Evolutionary conservation across 2,888 invertebrate species (phyloP).

Genomic region (Cyclophora albipunctata): DNA sequence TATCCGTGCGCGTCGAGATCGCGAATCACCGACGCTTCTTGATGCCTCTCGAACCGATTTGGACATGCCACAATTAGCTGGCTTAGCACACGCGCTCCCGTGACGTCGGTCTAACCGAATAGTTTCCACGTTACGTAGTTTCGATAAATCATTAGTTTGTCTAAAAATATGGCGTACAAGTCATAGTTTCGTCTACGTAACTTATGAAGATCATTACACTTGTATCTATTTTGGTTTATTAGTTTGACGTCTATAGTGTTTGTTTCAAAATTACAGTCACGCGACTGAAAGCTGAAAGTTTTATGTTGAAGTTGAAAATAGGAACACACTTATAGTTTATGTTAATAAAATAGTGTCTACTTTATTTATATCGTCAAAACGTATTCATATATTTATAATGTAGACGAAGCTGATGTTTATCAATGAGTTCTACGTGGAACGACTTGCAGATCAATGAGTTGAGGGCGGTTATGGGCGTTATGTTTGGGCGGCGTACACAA

Average conservation of each 20-base stretch:
- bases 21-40: slow-evolving; percentile 30
- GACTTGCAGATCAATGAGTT: neutral
- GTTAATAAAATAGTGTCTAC: too few relatives aligned
- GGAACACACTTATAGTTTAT: too few relatives aligned
- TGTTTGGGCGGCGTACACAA: neutral
- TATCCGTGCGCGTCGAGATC: slow-evolving; percentile 43
- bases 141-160: slow-evolving; percentile 52
- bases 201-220: slow-evolving; percentile 22
- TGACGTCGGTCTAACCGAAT: slow-evolving; percentile 62
- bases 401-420: too few relatives aligned
- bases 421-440: too few relatives aligned
- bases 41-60: slow-evolving; percentile 57
- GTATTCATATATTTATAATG: too few relatives aligned
- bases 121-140: slow-evolving; percentile 56
- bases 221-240: slow-evolving; percentile 28
- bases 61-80: slow-evolving; percentile 68
- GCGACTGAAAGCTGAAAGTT: too few relatives aligned
- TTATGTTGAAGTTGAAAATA: too few relatives aligned
- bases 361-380: too few relatives aligned
- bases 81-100: slow-evolving; percentile 51
- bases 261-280: neutral
- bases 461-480: neutral
- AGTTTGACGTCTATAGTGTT: slow-evolving; percentile 22
- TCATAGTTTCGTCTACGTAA: slow-evolving; percentile 49
- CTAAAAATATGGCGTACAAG: slow-evolving; percentile 52